Evolutionary conservation across 2,797 vertebrate genomes (phyloP).

Genomic region (Scomberomorus guttatus): DNA sequence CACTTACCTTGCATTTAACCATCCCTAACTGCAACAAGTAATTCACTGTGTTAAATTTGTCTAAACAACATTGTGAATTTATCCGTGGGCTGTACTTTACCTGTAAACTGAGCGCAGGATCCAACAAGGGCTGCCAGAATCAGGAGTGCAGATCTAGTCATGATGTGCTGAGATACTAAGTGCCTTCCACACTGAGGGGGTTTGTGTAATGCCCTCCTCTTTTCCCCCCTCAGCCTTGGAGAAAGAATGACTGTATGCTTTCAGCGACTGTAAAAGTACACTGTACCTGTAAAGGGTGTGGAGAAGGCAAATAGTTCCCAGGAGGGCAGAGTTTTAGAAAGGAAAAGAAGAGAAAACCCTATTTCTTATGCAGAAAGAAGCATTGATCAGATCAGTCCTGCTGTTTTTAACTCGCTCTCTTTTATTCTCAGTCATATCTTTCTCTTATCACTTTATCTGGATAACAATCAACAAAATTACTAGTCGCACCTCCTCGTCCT

Average conservation of each 20-base stretch:
- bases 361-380: neutral
- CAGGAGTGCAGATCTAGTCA: conserved; percentile 54
- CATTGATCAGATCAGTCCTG: neutral
- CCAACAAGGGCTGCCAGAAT: conserved; percentile 52
- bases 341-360: neutral
- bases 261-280: conserved; percentile 32
- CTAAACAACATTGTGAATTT: neutral
- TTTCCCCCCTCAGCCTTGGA: conserved; percentile 30
- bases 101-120: conserved; percentile 50
- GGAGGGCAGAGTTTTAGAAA: conserved; percentile 21
- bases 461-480: conserved; percentile 27
- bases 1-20: neutral
- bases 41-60: neutral
- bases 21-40: neutral
- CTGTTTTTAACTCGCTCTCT: neutral
- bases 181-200: conserved; percentile 31
- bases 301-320: neutral
- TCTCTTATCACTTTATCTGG: conserved; percentile 50
- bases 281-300: conserved; percentile 39
- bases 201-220: conserved; percentile 32
- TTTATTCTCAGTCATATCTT: conserved; percentile 29
- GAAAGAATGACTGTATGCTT: conserved; percentile 27
- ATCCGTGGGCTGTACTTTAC: conserved; percentile 43
- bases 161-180: conserved; percentile 59
- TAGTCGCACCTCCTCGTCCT: neutral